These are phyloP conservation scores for Mandrillus leucophaeus DNA, from an alignment of 2,113 vertebrate species.

Conservation along the genomic window DNA sequence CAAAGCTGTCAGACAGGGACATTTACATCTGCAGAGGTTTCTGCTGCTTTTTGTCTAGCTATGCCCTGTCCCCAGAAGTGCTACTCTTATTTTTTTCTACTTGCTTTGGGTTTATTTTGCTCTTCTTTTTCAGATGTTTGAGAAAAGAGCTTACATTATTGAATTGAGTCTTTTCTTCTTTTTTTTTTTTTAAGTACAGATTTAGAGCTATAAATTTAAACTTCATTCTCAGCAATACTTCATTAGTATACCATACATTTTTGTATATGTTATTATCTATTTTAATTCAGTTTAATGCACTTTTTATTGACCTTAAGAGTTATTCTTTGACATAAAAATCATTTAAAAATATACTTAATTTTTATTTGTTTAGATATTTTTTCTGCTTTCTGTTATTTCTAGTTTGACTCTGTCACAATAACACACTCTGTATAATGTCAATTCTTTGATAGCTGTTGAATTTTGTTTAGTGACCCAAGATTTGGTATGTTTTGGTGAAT, in stretches of 20 bases:
- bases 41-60: no score
- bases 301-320: neutral
- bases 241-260: neutral
- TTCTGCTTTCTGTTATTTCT: neutral
- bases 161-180: neutral
- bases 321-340: neutral
- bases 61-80: no score
- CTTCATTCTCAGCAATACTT: neutral
- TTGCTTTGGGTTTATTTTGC: neutral
- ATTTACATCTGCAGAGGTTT: no score
- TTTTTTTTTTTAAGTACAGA: neutral
- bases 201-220: neutral
- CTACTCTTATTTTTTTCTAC: neutral
- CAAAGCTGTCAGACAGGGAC: no score
- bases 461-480: neutral
- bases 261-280: neutral
- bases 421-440: neutral
- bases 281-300: neutral
- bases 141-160: neutral
- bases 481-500: neutral
- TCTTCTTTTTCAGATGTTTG: neutral
- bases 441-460: neutral
- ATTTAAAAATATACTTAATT: neutral
- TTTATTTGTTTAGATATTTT: neutral
- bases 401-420: no score